Evolutionary conservation across 2,113 vertebrate genomes (phyloP).

Genomic region (Stigmatopora argus): DNA sequence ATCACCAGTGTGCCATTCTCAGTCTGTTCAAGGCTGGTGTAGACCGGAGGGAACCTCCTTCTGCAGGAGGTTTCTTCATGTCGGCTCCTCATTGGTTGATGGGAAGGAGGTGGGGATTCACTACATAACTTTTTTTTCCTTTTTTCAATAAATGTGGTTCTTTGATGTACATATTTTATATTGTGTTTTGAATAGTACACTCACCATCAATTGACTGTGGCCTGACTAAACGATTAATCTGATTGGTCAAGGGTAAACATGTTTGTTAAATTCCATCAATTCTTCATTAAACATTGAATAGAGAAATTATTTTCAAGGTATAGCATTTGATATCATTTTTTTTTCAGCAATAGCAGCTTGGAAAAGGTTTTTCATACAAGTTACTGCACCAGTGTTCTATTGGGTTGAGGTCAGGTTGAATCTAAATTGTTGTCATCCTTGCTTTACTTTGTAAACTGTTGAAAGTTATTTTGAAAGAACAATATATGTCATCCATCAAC

Average conservation of each 20-base stretch:
- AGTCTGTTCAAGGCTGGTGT: constrained; percentile 28
- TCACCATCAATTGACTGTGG: background rate
- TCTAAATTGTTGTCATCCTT: too few relatives aligned
- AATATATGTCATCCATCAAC: too few relatives aligned
- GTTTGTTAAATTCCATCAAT: background rate
- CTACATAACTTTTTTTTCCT: background rate
- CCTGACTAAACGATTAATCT: background rate
- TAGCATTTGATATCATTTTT: too few relatives aligned
- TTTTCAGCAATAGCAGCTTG: too few relatives aligned
- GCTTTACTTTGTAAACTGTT: too few relatives aligned
- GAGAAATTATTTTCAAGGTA: background rate
- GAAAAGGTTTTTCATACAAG: too few relatives aligned
- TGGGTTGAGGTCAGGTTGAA: too few relatives aligned
- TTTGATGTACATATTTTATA: background rate
- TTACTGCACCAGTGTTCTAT: too few relatives aligned
- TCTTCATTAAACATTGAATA: background rate
- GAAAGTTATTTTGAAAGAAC: too few relatives aligned
- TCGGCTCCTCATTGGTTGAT: constrained; percentile 48
- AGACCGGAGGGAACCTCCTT: constrained; percentile 38
- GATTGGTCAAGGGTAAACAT: background rate
- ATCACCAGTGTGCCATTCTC: background rate
- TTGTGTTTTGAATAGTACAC: background rate
- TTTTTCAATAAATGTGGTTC: background rate
- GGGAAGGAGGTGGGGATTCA: constrained; percentile 26
- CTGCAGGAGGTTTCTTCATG: constrained; percentile 25